Base-by-base conservation (phyloP, 2,888 invertebrate genomes). In the Drosophila suboccidentalis region DNA sequence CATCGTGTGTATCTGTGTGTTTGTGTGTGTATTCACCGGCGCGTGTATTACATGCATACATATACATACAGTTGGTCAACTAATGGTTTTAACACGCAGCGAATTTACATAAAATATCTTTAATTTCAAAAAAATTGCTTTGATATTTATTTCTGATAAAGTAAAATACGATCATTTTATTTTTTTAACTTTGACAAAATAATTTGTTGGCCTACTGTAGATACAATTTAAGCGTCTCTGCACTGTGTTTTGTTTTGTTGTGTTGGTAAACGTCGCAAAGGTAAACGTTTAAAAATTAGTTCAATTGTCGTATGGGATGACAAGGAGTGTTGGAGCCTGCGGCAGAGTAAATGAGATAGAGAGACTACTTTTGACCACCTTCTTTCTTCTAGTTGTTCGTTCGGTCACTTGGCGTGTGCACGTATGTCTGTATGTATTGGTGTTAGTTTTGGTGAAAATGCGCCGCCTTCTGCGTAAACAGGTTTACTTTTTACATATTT, bases 401-500 rank as follows among this genome's bases (percentile, higher is more conserved):
- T 59, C 11, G 32, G 55, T 50, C 26, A 46, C 22, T 58, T 13
- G 34, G 17, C 17, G 38, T 58, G 6, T 68, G 51, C 46, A 26
- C 26, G 38, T 36, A 4, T 10, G 29, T 29, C 13, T 13, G 39
- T 60, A 10, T 50, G 29, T 15, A 29, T 63, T 44, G 19, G 62
- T 63, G 54, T 64, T 67, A 49, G 72, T 67, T 73, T 74, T 81
- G 76, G 76, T 82, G 82, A 84, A 87, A 82, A 79, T 79, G 82
- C 71, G 68, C 66, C 80, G 68, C 66, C 80, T 60, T 58, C 61
- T 75, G 61, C 55, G 64, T 81, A 75, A 81, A 79, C 79, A 78
- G 79, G 79, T 79, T 79, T 79, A 75, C 29, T 61, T 61, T 60
- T 61, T 53, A 62, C 44, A 71, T 75, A 68, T 68, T 79, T 79